phyloP scores from a whole-genome alignment of 2,888 invertebrate genomes.

The Yponomeuta cagnagella region DNA sequence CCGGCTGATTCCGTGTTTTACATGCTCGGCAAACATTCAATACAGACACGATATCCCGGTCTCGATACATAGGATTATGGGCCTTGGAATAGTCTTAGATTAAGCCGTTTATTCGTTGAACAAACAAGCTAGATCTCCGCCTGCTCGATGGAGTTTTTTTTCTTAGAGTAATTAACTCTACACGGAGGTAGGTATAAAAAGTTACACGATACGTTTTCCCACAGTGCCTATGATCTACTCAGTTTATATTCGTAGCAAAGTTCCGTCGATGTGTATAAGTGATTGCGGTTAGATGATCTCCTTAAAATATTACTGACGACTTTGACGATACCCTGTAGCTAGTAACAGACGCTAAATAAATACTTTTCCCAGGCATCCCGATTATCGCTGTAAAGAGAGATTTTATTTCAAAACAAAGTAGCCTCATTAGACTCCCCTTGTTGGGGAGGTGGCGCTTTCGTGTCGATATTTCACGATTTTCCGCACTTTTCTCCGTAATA shows the following conservation, averaged over 20 bases:
- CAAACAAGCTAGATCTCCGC: not conserved
- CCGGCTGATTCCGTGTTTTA: not conserved
- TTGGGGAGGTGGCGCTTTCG: not conserved
- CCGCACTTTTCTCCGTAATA: not conserved
- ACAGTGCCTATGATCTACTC: not conserved
- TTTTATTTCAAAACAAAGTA: constrained; percentile 3
- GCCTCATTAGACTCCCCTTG: not conserved
- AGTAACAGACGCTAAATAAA: not conserved
- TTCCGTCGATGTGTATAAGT: not conserved
- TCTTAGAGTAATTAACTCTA: not conserved
- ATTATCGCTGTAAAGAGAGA: not conserved
- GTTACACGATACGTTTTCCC: not conserved
- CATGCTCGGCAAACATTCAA: not conserved
- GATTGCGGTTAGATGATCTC: no score
- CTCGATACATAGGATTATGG: not conserved
- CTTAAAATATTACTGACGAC: no score
- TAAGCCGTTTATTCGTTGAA: not conserved
- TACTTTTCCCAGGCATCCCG: not conserved
- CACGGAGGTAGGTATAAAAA: not conserved
- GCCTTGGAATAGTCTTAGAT: not conserved
- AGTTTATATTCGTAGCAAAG: not conserved
- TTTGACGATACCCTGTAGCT: no score
- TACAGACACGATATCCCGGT: not conserved
- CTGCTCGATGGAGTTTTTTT: not conserved
- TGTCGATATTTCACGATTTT: not conserved